Conservation (phyloP, 2,113 vertebrate genomes). For the Dasyornis broadbenti region DNA sequence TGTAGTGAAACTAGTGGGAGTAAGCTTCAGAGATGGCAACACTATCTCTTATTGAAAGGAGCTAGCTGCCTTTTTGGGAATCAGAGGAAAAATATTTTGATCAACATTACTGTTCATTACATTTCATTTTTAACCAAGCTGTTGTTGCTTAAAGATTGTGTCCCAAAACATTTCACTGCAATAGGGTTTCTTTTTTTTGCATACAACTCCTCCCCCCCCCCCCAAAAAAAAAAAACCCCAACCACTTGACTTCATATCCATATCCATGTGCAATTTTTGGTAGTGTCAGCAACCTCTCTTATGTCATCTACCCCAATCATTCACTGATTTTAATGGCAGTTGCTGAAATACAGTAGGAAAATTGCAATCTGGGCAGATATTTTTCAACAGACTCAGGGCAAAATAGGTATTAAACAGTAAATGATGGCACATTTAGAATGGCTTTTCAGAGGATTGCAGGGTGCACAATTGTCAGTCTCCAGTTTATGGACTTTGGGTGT, state of each 20-base stretch:
- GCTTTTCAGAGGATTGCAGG: neutral
- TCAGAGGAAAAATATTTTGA: neutral
- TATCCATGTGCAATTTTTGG: neutral
- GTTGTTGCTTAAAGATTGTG: neutral
- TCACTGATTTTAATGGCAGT: neutral
- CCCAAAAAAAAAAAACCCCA: neutral
- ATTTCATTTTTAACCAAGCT: neutral
- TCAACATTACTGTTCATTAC: neutral
- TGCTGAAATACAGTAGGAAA: neutral
- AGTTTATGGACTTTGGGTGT: neutral
- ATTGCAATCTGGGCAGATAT: accelerated
- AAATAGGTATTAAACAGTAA: neutral
- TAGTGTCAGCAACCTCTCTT: neutral
- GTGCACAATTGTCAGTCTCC: neutral
- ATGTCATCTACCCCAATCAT: neutral
- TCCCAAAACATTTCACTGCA: neutral
- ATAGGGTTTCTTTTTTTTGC: neutral
- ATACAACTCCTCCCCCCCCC: accelerated
- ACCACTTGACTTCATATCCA: neutral
- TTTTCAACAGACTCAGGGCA: neutral
- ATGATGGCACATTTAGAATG: neutral
- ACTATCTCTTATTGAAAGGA: neutral
- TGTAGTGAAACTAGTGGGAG: neutral
- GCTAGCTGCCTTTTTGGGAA: neutral
- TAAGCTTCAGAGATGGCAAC: neutral